Evolutionary conservation across 2,113 vertebrate genomes (phyloP).

Genomic region (Rhinopithecus roxellana): DNA sequence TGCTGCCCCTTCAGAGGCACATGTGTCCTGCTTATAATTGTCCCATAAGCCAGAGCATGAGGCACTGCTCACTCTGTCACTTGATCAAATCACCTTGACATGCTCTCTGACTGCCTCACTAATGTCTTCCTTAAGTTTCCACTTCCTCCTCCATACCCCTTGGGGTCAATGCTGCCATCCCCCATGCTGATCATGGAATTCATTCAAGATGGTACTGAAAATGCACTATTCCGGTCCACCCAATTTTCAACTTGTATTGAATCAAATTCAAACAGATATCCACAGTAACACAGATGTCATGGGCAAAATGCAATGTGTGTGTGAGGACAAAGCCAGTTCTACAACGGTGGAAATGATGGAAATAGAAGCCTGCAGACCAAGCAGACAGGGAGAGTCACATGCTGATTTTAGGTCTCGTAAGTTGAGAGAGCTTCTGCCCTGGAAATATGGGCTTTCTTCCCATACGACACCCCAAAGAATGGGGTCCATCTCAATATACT

Average conservation of each 20-base stretch:
- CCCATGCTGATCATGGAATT: neutral
- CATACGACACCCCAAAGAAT: neutral
- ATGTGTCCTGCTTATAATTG: neutral
- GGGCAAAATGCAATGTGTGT: neutral
- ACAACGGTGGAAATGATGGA: neutral
- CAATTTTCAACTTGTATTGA: neutral
- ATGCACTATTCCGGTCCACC: neutral
- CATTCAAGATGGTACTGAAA: neutral
- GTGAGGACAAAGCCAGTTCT: fast-evolving
- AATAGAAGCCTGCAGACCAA: neutral
- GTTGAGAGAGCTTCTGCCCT: neutral
- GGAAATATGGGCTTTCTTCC: neutral
- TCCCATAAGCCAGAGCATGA: fast-evolving
- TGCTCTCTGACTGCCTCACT: neutral
- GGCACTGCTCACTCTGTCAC: neutral
- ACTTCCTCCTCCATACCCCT: neutral
- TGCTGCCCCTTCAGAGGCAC: neutral
- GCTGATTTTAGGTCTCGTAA: neutral
- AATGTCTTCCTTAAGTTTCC: neutral
- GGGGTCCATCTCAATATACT: neutral
- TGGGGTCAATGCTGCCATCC: neutral
- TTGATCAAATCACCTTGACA: neutral
- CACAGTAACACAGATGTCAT: neutral
- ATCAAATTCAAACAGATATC: neutral
- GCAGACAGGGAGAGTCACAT: too few species aligned